Base-by-base conservation (phyloP, 2,113 vertebrate species). In the Catagonus wagneri region DNA sequence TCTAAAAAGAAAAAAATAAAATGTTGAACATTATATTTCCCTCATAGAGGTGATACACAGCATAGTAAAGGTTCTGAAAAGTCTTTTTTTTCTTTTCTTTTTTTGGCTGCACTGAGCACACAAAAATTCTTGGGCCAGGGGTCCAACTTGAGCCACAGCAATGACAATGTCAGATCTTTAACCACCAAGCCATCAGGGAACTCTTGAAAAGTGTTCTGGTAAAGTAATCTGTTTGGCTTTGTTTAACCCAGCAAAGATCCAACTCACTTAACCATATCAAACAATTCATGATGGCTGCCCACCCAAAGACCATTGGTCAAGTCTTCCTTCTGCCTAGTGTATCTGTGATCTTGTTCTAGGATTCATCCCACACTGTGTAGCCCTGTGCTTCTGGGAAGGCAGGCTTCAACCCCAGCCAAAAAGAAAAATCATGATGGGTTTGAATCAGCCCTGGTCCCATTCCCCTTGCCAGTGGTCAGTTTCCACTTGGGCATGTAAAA, bases 321-420 rank as follows among this genome's bases (percentile, higher is more conserved):
- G 58, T 44, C 79, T 50, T 63, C 29, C 61, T 50, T 34, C 63
- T 89, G 72, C 19, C n/a, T 44, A 78, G 32, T 2, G 19, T 20
- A 39, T 13, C 63, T 66, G 23, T n/a, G 29, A 63, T 25, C 72
- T 85, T 20, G 22, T 71, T 66, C 58, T 84, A 50, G 29, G 1
- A 50, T 29, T 27, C 25, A 32, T 9, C 14, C 3, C 2, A 3
- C 29, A 16, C 11, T 29, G 7, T 20, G 27, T 1, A 16, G 9
- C 36, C 12, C 23, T 36, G 56, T 79, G 44, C 39, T 44, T 74
- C 25, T 32, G 17, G 32, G 22, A 11, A 80, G 39, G 36, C 7
- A 25, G 39, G 69, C 6, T 4, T 84, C 36, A 52, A 20, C 19
- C 7, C 19, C 23, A 68, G 20, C 7, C 58, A 50, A 23, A n/a